Evolutionary conservation across 2,113 vertebrate genomes (phyloP).

Genomic region (Speoplatyrhinus poulsoni): DNA sequence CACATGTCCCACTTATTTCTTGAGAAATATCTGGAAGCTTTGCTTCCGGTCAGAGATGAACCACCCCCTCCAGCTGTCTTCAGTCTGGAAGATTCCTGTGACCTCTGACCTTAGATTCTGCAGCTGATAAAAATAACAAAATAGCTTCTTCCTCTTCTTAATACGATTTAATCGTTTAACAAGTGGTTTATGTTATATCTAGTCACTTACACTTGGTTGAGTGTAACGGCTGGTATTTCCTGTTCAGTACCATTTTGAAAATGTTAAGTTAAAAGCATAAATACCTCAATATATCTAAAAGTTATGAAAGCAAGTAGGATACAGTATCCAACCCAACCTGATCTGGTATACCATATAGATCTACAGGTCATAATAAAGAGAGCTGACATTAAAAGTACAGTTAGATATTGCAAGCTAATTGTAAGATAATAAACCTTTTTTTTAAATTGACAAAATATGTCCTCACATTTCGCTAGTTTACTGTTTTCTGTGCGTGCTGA

Average conservation of each 20-base stretch:
- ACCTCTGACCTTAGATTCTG: constrained; percentile 45
- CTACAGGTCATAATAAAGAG: not conserved
- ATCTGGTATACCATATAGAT: too few relatives aligned
- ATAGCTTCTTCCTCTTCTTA: constrained; percentile 22
- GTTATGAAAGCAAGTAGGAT: not conserved
- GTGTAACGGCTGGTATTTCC: not conserved
- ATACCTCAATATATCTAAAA: too few relatives aligned
- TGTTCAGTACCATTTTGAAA: not conserved
- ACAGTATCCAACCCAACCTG: not conserved
- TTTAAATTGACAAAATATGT: too few relatives aligned
- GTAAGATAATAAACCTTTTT: too few relatives aligned
- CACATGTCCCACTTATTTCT: not conserved
- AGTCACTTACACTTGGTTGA: not conserved
- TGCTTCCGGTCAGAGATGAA: constrained; percentile 32
- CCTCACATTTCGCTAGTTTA: too few relatives aligned
- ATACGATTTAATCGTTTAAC: constrained; percentile 25
- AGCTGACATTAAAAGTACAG: constrained; percentile 5
- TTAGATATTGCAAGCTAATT: too few relatives aligned
- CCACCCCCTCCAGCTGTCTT: constrained; percentile 58
- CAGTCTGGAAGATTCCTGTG: constrained; percentile 45
- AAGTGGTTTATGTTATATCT: not conserved
- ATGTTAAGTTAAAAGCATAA: too few relatives aligned
- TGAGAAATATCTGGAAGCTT: too few relatives aligned
- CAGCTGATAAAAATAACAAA: constrained; percentile 16
- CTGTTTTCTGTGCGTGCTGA: too few relatives aligned